These are phyloP conservation scores for Sclerodermus sp. DNA, from an alignment of 2,888 invertebrate species.

Conservation along the genomic window DNA sequence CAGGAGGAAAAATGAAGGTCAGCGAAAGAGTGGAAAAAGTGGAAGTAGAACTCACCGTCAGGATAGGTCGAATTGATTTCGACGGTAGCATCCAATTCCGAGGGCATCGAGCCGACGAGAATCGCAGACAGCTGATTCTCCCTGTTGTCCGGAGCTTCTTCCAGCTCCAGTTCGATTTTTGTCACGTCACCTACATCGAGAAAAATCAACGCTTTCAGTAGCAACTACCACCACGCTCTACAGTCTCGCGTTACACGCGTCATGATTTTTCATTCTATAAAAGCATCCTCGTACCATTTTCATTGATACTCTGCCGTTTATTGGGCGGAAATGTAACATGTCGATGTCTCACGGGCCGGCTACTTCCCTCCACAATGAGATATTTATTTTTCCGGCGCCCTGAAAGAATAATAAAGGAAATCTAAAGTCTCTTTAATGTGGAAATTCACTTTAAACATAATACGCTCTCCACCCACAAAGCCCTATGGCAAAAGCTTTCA, in stretches of 20 bases:
- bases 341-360: slow-evolving; percentile 38
- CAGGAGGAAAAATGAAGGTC: too few relatives aligned
- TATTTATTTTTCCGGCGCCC: slow-evolving; percentile 22
- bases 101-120: slow-evolving; percentile 40
- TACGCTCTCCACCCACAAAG: too few relatives aligned
- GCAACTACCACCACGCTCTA: too few relatives aligned
- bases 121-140: slow-evolving; percentile 35
- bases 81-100: slow-evolving; percentile 38
- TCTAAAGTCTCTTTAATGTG: too few relatives aligned
- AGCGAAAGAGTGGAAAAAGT: too few relatives aligned
- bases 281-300: slow-evolving; percentile 33
- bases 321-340: slow-evolving; percentile 39
- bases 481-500: too few relatives aligned
- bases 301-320: slow-evolving; percentile 34
- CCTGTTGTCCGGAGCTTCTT: slow-evolving; percentile 42
- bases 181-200: slow-evolving; percentile 41
- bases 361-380: slow-evolving; percentile 48
- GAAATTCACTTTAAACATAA: too few relatives aligned
- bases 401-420: slow-evolving; percentile 15
- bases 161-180: slow-evolving; percentile 48
- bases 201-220: neutral
- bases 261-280: too few relatives aligned
- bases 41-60: slow-evolving; percentile 38
- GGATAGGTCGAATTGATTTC: slow-evolving; percentile 49
- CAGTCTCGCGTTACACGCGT: neutral